These are phyloP conservation scores for Limosa lapponica DNA, from an alignment of 2,797 vertebrate species.

Conservation along the genomic window DNA sequence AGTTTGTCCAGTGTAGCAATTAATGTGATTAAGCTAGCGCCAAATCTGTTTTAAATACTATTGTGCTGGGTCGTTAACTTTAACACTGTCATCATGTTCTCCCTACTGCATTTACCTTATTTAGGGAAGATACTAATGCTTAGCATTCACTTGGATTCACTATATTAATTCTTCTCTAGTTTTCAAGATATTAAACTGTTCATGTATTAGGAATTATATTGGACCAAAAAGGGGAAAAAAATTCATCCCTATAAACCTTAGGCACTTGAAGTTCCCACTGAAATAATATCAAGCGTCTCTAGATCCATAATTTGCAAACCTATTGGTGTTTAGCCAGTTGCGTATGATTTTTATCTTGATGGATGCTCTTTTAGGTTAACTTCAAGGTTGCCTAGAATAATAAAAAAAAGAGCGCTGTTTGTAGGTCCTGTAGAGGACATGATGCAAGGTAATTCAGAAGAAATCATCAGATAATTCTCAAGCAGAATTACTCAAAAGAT, in stretches of 20 bases:
- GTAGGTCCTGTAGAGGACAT: neutral
- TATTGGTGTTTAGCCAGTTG: neutral
- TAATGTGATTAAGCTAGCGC: conserved; percentile 57
- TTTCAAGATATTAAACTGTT: neutral
- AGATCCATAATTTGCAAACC: neutral
- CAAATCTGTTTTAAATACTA: conserved; percentile 46
- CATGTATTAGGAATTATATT: neutral
- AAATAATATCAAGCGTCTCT: neutral
- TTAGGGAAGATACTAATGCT: conserved; percentile 20
- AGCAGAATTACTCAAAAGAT: neutral
- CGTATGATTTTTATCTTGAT: neutral
- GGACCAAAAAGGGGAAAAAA: neutral
- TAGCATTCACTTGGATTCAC: neutral
- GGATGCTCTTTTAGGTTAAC: neutral
- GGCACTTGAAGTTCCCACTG: neutral
- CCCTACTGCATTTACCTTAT: conserved; percentile 35
- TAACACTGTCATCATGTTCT: conserved; percentile 51
- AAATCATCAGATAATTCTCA: neutral
- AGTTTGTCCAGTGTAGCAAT: conserved; percentile 52
- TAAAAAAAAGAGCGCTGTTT: neutral
- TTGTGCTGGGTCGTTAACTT: conserved; percentile 53
- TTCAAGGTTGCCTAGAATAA: neutral
- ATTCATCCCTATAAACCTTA: neutral
- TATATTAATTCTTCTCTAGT: neutral
- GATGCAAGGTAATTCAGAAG: neutral